Percentiles rank a stretch among this genome's conserved stretches.
Evolutionary conservation across 2,888 invertebrate species (phyloP).

Genomic region (Callyntrura sp.): DNA sequence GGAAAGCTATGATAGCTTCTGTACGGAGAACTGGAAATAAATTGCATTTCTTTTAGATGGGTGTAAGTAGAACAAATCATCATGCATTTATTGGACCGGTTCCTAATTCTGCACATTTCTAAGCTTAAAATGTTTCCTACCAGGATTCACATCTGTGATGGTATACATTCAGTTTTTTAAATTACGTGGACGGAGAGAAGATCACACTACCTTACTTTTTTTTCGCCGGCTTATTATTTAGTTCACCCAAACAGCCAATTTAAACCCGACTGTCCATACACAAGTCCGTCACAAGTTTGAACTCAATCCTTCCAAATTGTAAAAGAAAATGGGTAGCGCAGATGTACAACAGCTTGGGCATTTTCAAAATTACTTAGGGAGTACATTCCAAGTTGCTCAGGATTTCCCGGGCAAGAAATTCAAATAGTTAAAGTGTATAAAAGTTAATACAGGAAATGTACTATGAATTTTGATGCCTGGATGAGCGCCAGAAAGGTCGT

Average conservation of each 20-base stretch:
- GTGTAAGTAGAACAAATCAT: background rate
- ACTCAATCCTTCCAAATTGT: background rate
- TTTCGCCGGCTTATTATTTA: constrained; percentile 43
- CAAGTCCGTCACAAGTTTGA: background rate
- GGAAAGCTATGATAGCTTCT: too few relatives aligned
- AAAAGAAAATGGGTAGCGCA: background rate
- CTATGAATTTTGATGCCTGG: too few relatives aligned
- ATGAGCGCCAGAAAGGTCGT: too few relatives aligned
- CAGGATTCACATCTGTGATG: constrained; percentile 65
- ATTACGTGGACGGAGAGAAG: constrained; percentile 45
- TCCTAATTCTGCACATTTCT: constrained; percentile 69
- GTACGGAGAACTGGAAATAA: too few relatives aligned
- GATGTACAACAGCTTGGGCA: background rate
- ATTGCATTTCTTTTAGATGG: constrained; percentile 11
- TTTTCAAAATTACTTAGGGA: background rate
- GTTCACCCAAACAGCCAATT: background rate
- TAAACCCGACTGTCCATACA: background rate
- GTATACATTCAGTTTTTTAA: constrained; percentile 56
- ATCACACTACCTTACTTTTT: constrained; percentile 12
- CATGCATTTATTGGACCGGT: constrained; percentile 49
- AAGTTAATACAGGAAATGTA: too few relatives aligned
- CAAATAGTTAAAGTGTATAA: too few relatives aligned
- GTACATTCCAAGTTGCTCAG: background rate
- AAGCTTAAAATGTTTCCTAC: constrained; percentile 49
- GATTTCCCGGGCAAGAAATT: too few relatives aligned